A percentile compares a stretch with the other conserved stretches of the same genome.
Evolutionary conservation across 2,797 vertebrate species (phyloP).

Genomic region (Limosa lapponica): DNA sequence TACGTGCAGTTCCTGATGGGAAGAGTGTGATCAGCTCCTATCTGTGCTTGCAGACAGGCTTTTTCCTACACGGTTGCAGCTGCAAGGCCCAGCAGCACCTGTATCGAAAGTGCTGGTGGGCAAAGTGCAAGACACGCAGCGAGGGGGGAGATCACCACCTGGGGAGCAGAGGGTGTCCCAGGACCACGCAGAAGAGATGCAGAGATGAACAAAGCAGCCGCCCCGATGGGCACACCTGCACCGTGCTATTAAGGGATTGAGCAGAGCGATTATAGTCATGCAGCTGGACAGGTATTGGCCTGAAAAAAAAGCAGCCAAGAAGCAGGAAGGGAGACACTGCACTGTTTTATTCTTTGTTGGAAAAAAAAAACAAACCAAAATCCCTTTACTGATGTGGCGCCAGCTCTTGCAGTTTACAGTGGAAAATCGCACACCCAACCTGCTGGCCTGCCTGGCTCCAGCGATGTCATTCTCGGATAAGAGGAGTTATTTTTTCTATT

Average conservation of each 20-base stretch:
- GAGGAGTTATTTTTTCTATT: not conserved
- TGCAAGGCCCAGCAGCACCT: not conserved
- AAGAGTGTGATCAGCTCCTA: not conserved
- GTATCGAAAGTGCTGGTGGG: not conserved
- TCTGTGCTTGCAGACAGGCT: accelerated
- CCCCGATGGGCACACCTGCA: not conserved
- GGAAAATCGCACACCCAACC: slow-evolving; percentile 37
- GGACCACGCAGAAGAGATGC: not conserved
- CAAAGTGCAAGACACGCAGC: not conserved
- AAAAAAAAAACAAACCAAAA: not conserved
- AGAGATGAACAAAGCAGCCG: not conserved
- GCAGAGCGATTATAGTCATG: not conserved
- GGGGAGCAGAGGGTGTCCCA: not conserved
- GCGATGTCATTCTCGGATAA: not conserved
- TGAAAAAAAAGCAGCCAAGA: not conserved
- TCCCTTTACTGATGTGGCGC: not conserved
- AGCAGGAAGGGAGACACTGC: not conserved
- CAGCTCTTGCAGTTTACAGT: not conserved
- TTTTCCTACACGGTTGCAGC: not conserved
- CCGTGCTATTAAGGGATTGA: not conserved
- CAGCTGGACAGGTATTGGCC: not conserved
- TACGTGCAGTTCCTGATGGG: accelerated
- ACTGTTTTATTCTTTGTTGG: not conserved
- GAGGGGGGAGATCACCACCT: not conserved
- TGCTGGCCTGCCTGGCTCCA: slow-evolving; percentile 14